phyloP scores from a whole-genome alignment of 2,113 vertebrate species.

The Climacteris rufus region DNA sequence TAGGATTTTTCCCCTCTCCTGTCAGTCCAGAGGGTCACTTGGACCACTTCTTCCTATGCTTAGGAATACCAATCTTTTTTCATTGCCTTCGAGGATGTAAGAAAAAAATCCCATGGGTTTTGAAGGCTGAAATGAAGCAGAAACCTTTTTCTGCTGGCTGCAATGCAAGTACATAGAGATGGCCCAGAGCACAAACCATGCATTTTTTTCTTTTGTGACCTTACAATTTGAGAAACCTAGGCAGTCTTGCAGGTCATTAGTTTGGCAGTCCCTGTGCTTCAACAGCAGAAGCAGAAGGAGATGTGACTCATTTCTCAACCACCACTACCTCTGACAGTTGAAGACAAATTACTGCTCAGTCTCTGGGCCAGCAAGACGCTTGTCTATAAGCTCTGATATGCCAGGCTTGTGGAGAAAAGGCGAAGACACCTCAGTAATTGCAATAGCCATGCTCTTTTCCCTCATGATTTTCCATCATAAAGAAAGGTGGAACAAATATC shows the following conservation, averaged over 20 bases:
- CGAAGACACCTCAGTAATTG: not conserved
- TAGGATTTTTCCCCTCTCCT: not conserved
- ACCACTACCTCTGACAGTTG: not conserved
- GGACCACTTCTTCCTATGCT: not conserved
- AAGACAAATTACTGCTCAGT: not conserved
- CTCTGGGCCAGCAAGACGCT: not conserved
- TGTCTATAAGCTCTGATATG: not conserved
- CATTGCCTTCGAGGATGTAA: not conserved
- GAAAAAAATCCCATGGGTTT: not conserved
- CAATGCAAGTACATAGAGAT: not conserved
- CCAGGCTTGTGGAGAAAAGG: not conserved
- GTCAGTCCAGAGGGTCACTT: not conserved
- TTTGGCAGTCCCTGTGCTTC: not conserved
- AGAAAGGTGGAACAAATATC: not conserved
- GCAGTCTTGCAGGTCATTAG: not conserved
- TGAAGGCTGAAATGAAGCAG: constrained; percentile 19
- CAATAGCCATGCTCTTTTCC: not conserved
- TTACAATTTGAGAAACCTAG: not conserved
- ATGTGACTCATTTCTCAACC: constrained; percentile 15
- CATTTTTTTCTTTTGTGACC: not conserved
- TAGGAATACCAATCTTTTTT: not conserved
- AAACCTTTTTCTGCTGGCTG: not conserved
- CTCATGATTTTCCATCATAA: not conserved
- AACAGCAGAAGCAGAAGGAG: not conserved
- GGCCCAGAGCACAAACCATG: not conserved